These are phyloP conservation scores for Labeo rohita DNA, from an alignment of 2,113 vertebrate species.

Conservation along the genomic window DNA sequence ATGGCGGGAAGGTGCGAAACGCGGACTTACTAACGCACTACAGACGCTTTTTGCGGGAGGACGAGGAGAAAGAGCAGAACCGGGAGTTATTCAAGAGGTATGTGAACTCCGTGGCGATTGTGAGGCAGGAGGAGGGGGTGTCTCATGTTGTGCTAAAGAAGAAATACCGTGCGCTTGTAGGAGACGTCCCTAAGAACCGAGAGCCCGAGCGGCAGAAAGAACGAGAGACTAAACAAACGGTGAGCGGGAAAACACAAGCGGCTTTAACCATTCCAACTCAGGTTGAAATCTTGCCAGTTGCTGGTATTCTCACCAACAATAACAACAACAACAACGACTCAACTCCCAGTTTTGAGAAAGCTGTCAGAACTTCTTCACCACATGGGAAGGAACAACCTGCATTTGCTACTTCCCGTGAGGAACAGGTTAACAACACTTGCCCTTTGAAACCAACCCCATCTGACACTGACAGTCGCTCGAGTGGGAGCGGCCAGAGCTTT, in stretches of 20 bases:
- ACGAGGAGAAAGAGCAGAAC: slow-evolving; percentile 74
- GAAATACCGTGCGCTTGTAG: slow-evolving; percentile 76
- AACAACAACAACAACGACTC: slow-evolving; percentile 58
- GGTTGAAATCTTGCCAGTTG: slow-evolving; percentile 59
- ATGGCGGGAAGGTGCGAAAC: slow-evolving; percentile 84
- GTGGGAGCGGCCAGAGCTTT: slow-evolving; percentile 44
- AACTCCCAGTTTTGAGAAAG: slow-evolving; percentile 17
- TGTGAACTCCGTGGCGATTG: slow-evolving; percentile 89
- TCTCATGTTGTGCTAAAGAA: slow-evolving; percentile 81
- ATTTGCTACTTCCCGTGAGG: neutral
- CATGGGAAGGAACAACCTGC: slow-evolving; percentile 14
- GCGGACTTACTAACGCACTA: slow-evolving; percentile 84
- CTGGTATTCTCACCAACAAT: slow-evolving; percentile 60
- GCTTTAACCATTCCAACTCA: neutral
- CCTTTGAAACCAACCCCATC: slow-evolving; percentile 32
- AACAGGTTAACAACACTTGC: neutral
- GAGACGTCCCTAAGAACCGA: slow-evolving; percentile 65
- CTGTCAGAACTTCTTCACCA: neutral
- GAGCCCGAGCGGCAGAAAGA: slow-evolving; percentile 16
- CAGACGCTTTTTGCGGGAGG: slow-evolving; percentile 77
- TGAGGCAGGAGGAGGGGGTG: slow-evolving; percentile 75
- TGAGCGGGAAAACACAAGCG: neutral
- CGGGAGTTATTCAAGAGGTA: slow-evolving; percentile 89
- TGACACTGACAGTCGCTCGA: slow-evolving; percentile 26
- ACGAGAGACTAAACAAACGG: neutral